phyloP scores from a whole-genome alignment of 2,888 invertebrate genomes.

The Linnaemya tessellans region DNA sequence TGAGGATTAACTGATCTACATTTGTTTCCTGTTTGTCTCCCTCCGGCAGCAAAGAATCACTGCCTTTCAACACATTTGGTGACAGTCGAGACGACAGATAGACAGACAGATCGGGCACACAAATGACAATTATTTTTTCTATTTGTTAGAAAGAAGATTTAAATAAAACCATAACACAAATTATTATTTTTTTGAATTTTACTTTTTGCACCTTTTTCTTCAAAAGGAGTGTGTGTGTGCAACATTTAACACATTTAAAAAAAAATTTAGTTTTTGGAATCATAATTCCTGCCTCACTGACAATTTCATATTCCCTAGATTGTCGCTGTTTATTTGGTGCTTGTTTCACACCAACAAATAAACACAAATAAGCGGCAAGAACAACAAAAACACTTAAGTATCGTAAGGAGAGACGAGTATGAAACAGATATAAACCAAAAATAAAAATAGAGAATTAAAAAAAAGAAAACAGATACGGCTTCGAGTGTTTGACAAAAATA shows the following conservation, averaged over 20 bases:
- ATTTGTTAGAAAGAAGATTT: conserved; percentile 60
- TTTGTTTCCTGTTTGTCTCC: conserved; percentile 69
- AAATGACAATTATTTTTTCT: conserved; percentile 37
- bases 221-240: conserved; percentile 12
- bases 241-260: conserved; percentile 44
- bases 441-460: conserved; percentile 22
- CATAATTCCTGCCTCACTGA: conserved; percentile 43
- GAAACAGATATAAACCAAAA: conserved; percentile 37
- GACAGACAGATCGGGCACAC: background rate
- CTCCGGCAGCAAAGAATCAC: background rate
- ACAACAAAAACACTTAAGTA: conserved; percentile 41
- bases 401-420: background rate
- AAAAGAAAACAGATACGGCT: conserved; percentile 47
- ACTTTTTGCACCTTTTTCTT: conserved; percentile 66
- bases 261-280: background rate
- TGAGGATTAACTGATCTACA: conserved; percentile 67
- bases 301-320: conserved; percentile 56
- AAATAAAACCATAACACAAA: conserved; percentile 70
- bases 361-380: conserved; percentile 2
- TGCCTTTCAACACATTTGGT: conserved; percentile 38
- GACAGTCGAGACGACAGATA: conserved; percentile 33
- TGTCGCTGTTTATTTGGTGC: conserved; percentile 57
- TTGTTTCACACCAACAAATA: conserved; percentile 62
- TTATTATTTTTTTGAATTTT: conserved; percentile 13
- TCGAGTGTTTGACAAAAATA: conserved; percentile 69